Conservation (phyloP, 2,797 vertebrate species). For the Hypotaenidia okinawae region DNA sequence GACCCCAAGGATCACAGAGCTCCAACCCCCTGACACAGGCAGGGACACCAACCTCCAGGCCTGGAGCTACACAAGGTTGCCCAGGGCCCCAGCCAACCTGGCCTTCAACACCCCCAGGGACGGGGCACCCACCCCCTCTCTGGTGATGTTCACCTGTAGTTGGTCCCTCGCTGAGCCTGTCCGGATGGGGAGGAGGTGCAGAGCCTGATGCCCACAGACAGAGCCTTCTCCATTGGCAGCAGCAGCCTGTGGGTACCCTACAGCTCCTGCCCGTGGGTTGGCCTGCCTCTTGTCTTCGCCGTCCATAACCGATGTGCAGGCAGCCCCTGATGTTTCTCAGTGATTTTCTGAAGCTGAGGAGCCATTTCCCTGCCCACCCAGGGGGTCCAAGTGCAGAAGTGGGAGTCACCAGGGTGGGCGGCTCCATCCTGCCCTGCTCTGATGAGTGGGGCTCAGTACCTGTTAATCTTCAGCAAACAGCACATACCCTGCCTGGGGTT, state of each 20-base stretch:
- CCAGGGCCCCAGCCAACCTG: too few relatives aligned
- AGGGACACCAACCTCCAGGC: too few relatives aligned
- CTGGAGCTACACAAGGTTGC: too few relatives aligned
- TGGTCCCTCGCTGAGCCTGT: rapidly evolving
- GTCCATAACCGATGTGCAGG: rapidly evolving
- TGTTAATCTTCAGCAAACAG: background rate
- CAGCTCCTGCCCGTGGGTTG: background rate
- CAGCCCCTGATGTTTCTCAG: background rate
- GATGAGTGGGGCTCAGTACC: too few relatives aligned
- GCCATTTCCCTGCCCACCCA: too few relatives aligned
- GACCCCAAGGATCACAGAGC: too few relatives aligned
- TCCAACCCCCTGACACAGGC: too few relatives aligned
- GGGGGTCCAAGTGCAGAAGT: background rate
- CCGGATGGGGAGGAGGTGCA: rapidly evolving
- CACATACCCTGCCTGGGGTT: too few relatives aligned
- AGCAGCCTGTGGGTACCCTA: background rate
- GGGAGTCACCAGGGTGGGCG: background rate
- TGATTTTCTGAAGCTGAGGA: background rate
- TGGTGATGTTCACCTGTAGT: background rate
- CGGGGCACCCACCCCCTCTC: background rate
- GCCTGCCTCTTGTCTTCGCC: background rate
- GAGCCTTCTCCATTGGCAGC: background rate
- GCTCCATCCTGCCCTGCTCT: too few relatives aligned
- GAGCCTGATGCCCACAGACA: background rate
- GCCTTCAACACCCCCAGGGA: too few relatives aligned